Conservation (phyloP, 2,888 invertebrate species). For the Pseudanteris insignis region DNA sequence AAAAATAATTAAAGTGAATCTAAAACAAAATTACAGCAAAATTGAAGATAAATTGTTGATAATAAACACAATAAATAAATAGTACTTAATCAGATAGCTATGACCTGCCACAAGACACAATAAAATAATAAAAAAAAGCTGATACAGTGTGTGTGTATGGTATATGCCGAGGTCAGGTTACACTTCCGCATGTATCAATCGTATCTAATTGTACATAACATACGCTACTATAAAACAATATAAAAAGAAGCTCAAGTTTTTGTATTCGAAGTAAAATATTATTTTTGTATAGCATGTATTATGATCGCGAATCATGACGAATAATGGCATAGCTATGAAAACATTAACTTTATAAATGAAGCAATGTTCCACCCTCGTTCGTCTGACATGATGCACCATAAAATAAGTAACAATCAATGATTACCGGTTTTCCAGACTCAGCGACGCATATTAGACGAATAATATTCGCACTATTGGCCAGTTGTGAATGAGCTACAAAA, state of each 20-base stretch:
- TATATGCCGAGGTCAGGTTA: background rate
- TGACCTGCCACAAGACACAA: no score
- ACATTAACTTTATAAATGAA: conserved; percentile 28
- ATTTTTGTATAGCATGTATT: conserved; percentile 3
- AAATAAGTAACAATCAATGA: conserved; percentile 60
- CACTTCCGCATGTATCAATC: conserved; percentile 9
- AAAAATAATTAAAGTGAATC: no score
- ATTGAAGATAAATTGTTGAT: no score
- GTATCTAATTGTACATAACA: background rate
- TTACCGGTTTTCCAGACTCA: conserved; percentile 50
- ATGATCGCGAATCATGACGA: conserved; percentile 1
- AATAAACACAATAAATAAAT: no score
- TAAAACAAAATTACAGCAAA: no score
- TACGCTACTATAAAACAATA: background rate
- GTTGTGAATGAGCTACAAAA: conserved; percentile 8
- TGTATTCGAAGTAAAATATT: background rate
- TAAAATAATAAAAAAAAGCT: no score
- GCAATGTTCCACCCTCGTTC: conserved; percentile 50
- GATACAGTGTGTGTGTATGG: background rate
- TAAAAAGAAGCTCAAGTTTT: conserved; percentile 10
- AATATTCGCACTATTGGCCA: conserved; percentile 6
- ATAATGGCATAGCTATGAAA: conserved; percentile 16
- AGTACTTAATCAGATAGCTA: no score
- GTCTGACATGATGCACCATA: conserved; percentile 48
- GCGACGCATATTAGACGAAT: no score